Conservation (phyloP, 2,113 vertebrate genomes). For the Scophthalmus maximus region DNA sequence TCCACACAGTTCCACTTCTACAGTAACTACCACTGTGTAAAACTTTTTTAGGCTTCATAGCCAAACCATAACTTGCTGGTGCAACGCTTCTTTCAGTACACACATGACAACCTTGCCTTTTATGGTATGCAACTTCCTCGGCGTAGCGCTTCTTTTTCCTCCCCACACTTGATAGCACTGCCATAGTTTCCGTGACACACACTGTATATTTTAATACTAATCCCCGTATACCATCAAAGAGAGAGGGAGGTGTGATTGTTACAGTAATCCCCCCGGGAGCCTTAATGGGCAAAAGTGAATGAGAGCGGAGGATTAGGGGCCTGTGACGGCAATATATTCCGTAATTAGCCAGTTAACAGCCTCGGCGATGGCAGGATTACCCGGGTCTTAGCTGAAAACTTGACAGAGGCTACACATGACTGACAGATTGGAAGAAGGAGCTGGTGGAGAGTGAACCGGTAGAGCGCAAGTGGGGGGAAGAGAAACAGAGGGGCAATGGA, state of each 20-base stretch:
- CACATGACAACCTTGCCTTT: slow-evolving; percentile 50
- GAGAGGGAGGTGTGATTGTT: slow-evolving; percentile 75
- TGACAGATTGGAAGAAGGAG: slow-evolving; percentile 60
- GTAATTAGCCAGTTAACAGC: slow-evolving; percentile 80
- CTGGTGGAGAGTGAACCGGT: slow-evolving; percentile 36
- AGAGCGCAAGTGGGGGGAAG: slow-evolving; percentile 25
- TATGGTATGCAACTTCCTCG: slow-evolving; percentile 1
- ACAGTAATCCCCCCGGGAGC: slow-evolving; percentile 75
- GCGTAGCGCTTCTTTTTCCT: slow-evolving; percentile 13
- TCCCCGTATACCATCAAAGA: slow-evolving; percentile 73
- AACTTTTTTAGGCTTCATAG: neutral
- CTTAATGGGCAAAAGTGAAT: slow-evolving; percentile 77
- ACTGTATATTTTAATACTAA: slow-evolving; percentile 75
- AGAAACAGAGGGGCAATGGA: slow-evolving; percentile 59
- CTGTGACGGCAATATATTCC: slow-evolving; percentile 78
- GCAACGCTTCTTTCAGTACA: slow-evolving; percentile 20
- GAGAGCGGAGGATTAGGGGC: slow-evolving; percentile 70
- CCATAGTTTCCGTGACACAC: slow-evolving; percentile 47
- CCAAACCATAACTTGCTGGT: slow-evolving; percentile 7
- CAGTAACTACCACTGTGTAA: neutral
- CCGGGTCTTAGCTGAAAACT: slow-evolving; percentile 68
- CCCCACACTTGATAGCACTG: slow-evolving; percentile 41
- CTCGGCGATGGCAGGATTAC: slow-evolving; percentile 76
- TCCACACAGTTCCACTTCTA: neutral
- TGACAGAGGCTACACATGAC: slow-evolving; percentile 74